Base-by-base conservation (phyloP, 2,888 invertebrate species). In the Plebejus anna region DNA sequence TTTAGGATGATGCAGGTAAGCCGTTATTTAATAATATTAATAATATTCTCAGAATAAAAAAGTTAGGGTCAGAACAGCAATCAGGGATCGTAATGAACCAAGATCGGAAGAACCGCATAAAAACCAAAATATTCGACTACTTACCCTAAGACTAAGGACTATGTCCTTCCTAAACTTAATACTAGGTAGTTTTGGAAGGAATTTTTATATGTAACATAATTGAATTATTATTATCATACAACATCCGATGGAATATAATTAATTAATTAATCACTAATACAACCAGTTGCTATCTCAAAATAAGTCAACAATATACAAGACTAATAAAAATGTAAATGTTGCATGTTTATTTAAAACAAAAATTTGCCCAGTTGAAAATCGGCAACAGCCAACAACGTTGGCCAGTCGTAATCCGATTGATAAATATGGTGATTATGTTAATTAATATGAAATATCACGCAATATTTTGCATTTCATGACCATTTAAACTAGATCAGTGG, bases 1-100 rank as follows among this genome's bases (percentile, higher is more conserved):
- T 79, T 79, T 84, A 81, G 84, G 85, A 86, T 88, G 87, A 87
- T 84, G 84, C 80, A 84, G 84, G 87, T 87, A 75, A 77, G 79
- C 51, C 55, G 55, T 55, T 55, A 55, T 55, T 55, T 0, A 55
- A 55, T 22, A 22, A 22, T 22, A 22, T 22, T 22, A 22, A 22
- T 22, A 22, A 22, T 22, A 4, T 55, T 55, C 55, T 4, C 16
- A 55, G 16, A 55, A 55, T 16, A 4, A 1, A 59, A 4, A 1
- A 59, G 0, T n/a, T 6, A 59, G 59, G 1, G 0, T n/a, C 22
- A 0, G 2, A 59, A 59, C 59, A 59, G 59, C n/a, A 59, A 59
- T 59, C 5, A 59, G 1, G 13, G 0, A 22, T 0, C 42, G 2
- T 42, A 1, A 57, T n/a, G n/a, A 57, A 22, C n/a, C 6, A 22